Conservation (phyloP, 1,140 invertebrate genomes). For the Caenorhabditis remanei region DNA sequence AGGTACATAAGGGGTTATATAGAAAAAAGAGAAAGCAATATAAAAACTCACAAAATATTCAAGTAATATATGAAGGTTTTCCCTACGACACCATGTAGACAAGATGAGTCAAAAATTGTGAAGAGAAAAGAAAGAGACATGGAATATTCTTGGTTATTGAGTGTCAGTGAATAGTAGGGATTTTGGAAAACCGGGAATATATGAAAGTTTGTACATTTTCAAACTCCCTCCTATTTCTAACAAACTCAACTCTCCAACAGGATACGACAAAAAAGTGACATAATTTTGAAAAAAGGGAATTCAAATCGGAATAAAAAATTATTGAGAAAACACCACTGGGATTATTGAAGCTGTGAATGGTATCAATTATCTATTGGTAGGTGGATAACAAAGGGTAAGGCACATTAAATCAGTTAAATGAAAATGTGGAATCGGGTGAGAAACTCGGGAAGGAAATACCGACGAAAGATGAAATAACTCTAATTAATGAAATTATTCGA, state of each 20-base stretch:
- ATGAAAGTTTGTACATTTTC: background rate
- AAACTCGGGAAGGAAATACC: background rate
- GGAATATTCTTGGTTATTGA: background rate
- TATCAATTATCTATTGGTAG: no score
- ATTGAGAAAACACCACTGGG: no score
- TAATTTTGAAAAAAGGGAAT: background rate
- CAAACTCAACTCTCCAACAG: background rate
- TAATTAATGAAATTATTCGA: no score
- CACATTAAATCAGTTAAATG: background rate
- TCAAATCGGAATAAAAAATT: no score
- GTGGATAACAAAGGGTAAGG: background rate
- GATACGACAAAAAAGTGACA: background rate
- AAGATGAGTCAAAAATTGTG: slow-evolving; percentile 22
- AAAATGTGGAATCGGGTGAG: background rate
- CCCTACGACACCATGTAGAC: background rate
- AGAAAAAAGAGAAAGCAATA: background rate
- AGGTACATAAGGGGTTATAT: background rate
- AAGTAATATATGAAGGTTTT: background rate
- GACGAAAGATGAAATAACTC: background rate
- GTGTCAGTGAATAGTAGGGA: background rate
- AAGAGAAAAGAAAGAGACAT: background rate
- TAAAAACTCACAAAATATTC: background rate
- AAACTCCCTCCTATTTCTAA: no score
- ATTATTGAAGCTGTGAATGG: no score
- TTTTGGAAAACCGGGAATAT: background rate